Base-by-base conservation (phyloP, 2,888 invertebrate genomes). In the Brenthis ino region DNA sequence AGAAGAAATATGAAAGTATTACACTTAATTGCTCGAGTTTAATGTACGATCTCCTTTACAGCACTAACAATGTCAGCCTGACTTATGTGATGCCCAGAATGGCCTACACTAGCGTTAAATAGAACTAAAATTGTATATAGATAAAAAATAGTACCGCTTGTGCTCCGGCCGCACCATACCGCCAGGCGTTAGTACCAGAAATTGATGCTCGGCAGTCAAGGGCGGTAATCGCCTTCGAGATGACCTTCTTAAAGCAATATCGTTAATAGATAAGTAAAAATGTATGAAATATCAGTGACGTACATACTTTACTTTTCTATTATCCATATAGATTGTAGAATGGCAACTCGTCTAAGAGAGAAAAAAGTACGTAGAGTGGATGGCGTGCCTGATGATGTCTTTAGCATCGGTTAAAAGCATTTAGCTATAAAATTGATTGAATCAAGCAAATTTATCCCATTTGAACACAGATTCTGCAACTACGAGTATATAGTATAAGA, bases 131-230 rank as follows among this genome's bases (percentile, higher is more conserved):
- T 33, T 33, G 33, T 37, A 8, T 11, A 1, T 2, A 6, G 8
- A 11, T 43, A 1, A 43, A 43, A 37, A 43, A 43, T 43, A 37
- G 5, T 37, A 43, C 11, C 37, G 37, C 56, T 33, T 56, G 56
- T 56, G 56, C n/a, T 56, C 56, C 37, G 33, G 37, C 54, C 54
- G 54, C 56, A 56, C 37, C 33, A 55, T 28, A 55, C 55, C 8
- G 37, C n/a, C 33, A 24, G 56, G 14, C 28, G 14, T 55, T 28
- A 55, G 14, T 28, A 20, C 28, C 13, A 55, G 11, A 11, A 43
- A 11, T 43, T 11, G 28, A 33, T n/a, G 11, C n/a, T 37, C 33
- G 37, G 56, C 56, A n/a, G 8, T 56, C 1, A 24, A 55, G 24
- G 24, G 54, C 54, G 28, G 13, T 28, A 5, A 55, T 24, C 11